Percentiles rank a stretch among this genome's conserved stretches.
These are phyloP conservation scores for Pseudopipra pipra DNA, from an alignment of 2,113 vertebrate genomes.

Conservation along the genomic window DNA sequence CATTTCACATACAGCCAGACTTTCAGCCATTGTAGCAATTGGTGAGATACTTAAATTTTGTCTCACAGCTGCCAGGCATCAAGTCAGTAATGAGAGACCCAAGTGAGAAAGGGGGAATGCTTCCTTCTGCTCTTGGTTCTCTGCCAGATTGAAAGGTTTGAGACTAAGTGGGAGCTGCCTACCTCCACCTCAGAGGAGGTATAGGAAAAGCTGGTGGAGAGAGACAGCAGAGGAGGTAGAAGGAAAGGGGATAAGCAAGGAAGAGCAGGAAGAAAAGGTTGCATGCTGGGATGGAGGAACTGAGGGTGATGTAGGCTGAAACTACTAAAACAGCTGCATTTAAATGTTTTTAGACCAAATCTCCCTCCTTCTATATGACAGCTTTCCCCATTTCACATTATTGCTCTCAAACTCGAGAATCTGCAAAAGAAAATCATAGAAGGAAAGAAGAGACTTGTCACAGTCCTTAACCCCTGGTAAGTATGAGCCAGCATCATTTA, in stretches of 20 bases:
- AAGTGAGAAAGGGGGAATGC: not conserved
- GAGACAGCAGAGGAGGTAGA: not conserved
- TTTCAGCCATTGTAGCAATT: not conserved
- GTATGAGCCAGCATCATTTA: not conserved
- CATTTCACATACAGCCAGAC: not conserved
- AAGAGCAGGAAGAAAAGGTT: not conserved
- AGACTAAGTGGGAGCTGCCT: not conserved
- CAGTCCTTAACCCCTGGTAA: not conserved
- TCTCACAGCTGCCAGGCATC: not conserved
- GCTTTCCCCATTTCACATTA: not conserved
- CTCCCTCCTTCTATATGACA: not conserved
- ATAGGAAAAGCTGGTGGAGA: not conserved
- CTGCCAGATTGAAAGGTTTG: not conserved
- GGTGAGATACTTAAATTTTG: not conserved
- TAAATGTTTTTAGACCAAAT: not conserved
- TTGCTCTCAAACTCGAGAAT: not conserved
- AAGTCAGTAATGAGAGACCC: not conserved
- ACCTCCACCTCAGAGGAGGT: not conserved
- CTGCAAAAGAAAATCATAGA: not conserved
- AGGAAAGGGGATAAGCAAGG: not conserved
- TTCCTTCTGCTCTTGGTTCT: not conserved
- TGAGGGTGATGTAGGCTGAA: not conserved
- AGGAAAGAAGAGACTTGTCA: not conserved
- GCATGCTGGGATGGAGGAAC: not conserved
- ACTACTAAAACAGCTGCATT: not conserved